Evolutionary conservation across 2,797 vertebrate species (phyloP).

Genomic region (Steatocranus sp.): DNA sequence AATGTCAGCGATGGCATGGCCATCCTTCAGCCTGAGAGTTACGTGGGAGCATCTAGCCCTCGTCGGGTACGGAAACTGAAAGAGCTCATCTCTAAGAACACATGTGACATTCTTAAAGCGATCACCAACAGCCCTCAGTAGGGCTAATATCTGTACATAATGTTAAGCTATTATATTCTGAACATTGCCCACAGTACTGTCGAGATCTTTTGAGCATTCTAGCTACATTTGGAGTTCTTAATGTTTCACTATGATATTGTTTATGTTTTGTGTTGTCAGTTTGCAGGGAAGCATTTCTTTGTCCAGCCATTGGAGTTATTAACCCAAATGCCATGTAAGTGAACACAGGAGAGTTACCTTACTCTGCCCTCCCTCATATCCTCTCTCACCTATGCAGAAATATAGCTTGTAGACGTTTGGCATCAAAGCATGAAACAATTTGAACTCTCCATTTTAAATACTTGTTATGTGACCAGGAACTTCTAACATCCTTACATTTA

Average conservation of each 20-base stretch:
- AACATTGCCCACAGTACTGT: background rate
- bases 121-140: constrained; percentile 84
- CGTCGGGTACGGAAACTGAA: constrained; percentile 87
- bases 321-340: constrained; percentile 62
- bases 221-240: background rate
- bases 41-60: constrained; percentile 81
- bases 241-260: background rate
- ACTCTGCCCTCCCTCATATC: background rate
- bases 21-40: constrained; percentile 89
- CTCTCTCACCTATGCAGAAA: background rate
- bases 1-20: constrained; percentile 92
- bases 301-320: constrained; percentile 1
- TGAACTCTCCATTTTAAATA: background rate
- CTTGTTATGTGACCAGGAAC: background rate
- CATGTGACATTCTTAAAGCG: constrained; percentile 92
- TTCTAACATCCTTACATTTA: background rate
- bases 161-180: background rate
- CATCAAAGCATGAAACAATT: constrained; percentile 17
- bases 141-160: constrained; percentile 7
- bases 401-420: constrained; percentile 25
- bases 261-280: background rate
- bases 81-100: constrained; percentile 92
- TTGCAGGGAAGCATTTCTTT: background rate
- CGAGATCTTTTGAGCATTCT: background rate
- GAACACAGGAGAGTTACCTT: constrained; percentile 36